These are phyloP conservation scores for Andrena cerasifolii DNA, from an alignment of 1,140 invertebrate species.

Conservation along the genomic window DNA sequence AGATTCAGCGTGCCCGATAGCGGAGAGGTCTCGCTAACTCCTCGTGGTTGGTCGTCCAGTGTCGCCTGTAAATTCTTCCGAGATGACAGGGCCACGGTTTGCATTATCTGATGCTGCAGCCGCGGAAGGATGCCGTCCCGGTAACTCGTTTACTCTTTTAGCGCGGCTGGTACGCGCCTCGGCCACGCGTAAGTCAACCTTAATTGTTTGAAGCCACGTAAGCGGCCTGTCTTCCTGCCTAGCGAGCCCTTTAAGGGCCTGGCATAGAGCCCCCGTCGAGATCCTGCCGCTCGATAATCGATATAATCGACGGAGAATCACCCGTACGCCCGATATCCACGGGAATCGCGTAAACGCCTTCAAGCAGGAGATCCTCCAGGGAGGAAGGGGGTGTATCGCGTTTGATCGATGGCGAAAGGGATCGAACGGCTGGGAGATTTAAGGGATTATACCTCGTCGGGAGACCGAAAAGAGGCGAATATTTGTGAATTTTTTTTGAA, in stretches of 20 bases:
- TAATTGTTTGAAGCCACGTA: constrained; percentile 74
- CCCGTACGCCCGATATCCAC: constrained; percentile 40
- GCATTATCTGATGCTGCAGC: constrained; percentile 72
- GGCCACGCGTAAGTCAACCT: constrained; percentile 70
- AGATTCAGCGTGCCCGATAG: constrained; percentile 52
- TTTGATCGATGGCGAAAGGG: not conserved
- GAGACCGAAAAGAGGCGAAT: too few species aligned
- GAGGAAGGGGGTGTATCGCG: not conserved
- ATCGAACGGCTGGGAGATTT: too few species aligned
- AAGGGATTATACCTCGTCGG: too few species aligned
- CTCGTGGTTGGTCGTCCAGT: constrained; percentile 11
- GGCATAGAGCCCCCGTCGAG: constrained; percentile 41
- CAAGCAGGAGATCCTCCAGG: not conserved
- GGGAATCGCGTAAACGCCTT: constrained; percentile 42
- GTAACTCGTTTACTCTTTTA: constrained; percentile 69
- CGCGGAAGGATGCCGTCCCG: constrained; percentile 46
- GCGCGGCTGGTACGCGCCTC: constrained; percentile 30
- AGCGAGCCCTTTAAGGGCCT: constrained; percentile 24
- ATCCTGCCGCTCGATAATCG: constrained; percentile 59
- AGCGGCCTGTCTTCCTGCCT: constrained; percentile 10
- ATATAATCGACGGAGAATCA: constrained; percentile 49
- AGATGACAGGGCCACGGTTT: constrained; percentile 73
- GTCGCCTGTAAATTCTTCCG: constrained; percentile 77
- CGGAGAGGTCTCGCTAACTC: not conserved
- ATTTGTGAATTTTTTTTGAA: too few species aligned